These are phyloP conservation scores for Criorhina ranunculi DNA, from an alignment of 2,888 invertebrate genomes.

Conservation along the genomic window DNA sequence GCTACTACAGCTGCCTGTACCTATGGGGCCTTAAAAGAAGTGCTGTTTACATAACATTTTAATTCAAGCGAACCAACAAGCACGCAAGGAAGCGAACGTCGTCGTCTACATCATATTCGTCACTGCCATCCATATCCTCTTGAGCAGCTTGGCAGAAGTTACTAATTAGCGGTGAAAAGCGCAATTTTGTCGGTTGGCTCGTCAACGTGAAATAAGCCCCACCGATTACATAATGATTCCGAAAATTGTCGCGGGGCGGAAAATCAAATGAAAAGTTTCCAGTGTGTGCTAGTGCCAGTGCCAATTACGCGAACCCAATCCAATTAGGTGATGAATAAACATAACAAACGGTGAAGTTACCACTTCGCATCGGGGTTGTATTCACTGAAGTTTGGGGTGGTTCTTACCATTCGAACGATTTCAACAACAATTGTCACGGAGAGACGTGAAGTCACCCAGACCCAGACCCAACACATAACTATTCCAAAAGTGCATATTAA, in stretches of 20 bases:
- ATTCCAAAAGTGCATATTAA: slow-evolving; percentile 30
- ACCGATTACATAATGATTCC: slow-evolving; percentile 72
- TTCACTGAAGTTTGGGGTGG: slow-evolving; percentile 1
- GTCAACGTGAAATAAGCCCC: slow-evolving; percentile 67
- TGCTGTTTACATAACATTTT: slow-evolving; percentile 72
- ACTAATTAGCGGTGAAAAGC: slow-evolving; percentile 76
- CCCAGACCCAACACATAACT: too few relatives aligned
- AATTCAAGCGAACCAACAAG: slow-evolving; percentile 64
- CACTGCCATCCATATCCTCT: slow-evolving; percentile 46
- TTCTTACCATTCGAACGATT: slow-evolving; percentile 20
- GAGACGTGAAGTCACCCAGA: slow-evolving; percentile 34
- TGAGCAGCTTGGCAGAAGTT: slow-evolving; percentile 69
- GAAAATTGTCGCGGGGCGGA: slow-evolving; percentile 63
- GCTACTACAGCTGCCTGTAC: slow-evolving; percentile 58
- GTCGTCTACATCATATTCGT: slow-evolving; percentile 32
- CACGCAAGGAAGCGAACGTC: slow-evolving; percentile 55
- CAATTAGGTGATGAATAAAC: slow-evolving; percentile 74
- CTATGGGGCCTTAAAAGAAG: slow-evolving; percentile 66
- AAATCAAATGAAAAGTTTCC: slow-evolving; percentile 69
- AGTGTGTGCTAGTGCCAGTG: slow-evolving; percentile 53
- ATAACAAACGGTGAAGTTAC: slow-evolving; percentile 63
- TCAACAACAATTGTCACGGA: slow-evolving; percentile 52
- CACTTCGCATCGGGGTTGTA: slow-evolving; percentile 39
- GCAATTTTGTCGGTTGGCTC: slow-evolving; percentile 72
- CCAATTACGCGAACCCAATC: slow-evolving; percentile 73